phyloP scores from a whole-genome alignment of 2,113 vertebrate species.

The Engraulis encrasicolus region DNA sequence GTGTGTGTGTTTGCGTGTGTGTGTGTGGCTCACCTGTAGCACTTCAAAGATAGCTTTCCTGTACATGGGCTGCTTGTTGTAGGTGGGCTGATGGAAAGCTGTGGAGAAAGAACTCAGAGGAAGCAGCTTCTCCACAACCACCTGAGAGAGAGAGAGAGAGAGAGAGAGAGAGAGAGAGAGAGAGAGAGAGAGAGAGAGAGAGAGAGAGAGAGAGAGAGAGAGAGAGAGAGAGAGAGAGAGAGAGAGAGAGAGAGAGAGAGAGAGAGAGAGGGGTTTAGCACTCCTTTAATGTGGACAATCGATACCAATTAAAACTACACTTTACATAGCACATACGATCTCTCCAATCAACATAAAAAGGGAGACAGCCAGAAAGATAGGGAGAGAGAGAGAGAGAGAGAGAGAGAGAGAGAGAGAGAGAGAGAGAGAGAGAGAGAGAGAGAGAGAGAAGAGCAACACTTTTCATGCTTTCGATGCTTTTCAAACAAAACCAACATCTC shows the following conservation, averaged over 20 bases:
- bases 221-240: background rate
- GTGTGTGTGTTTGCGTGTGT: background rate
- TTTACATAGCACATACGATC: too few species aligned
- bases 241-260: background rate
- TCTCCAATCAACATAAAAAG: too few species aligned
- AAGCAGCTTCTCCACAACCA: constrained; percentile 95
- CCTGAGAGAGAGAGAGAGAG: constrained; percentile 67
- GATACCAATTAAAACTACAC: too few species aligned
- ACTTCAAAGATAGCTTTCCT: constrained; percentile 97
- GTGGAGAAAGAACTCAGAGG: constrained; percentile 88
- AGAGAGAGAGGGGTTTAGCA: too few species aligned
- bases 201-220: background rate
- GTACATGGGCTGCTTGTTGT: constrained; percentile 98
- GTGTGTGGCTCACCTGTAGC: constrained; percentile 82
- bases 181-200: background rate
- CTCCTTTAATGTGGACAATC: too few species aligned
- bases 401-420: background rate
- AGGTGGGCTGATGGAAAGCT: constrained; percentile 95
- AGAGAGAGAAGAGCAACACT: background rate
- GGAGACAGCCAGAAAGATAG: background rate
- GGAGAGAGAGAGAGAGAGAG: background rate
- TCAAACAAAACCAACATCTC: background rate
- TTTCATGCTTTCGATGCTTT: background rate
- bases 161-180: background rate
- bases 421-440: background rate